phyloP scores from a whole-genome alignment of 2,888 invertebrate genomes.

The Leucania comma region DNA sequence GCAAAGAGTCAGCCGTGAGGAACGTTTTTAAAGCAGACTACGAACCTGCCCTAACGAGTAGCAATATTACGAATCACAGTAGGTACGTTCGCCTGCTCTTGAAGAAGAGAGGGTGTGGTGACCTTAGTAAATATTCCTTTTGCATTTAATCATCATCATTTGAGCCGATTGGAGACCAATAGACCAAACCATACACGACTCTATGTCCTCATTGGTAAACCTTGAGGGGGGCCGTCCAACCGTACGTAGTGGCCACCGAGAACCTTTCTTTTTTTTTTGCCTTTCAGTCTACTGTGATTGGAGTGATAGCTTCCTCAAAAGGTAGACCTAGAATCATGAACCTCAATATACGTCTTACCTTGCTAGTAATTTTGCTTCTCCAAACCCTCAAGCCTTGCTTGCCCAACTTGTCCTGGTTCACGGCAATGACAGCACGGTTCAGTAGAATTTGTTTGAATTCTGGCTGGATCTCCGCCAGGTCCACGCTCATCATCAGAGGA shows the following conservation, averaged over 20 bases:
- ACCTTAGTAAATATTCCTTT: neutral
- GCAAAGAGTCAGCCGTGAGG: neutral
- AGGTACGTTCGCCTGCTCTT: too few relatives aligned
- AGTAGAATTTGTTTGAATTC: slow-evolving; percentile 91
- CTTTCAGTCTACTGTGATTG: neutral
- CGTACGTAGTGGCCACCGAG: too few relatives aligned
- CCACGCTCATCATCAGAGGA: slow-evolving; percentile 92
- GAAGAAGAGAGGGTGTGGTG: neutral
- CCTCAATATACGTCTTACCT: slow-evolving; percentile 35
- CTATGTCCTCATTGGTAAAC: too few relatives aligned
- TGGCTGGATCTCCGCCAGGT: slow-evolving; percentile 89
- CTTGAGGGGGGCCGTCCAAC: too few relatives aligned
- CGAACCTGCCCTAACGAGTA: too few relatives aligned
- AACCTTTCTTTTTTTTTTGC: neutral
- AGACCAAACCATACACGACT: too few relatives aligned
- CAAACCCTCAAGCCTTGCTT: slow-evolving; percentile 89
- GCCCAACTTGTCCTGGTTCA: slow-evolving; percentile 92
- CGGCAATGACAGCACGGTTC: slow-evolving; percentile 91
- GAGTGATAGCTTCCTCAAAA: neutral
- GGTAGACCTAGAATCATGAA: neutral
- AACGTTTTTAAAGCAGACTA: neutral
- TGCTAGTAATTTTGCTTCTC: slow-evolving; percentile 60
- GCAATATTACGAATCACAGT: too few relatives aligned
- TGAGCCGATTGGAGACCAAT: too few relatives aligned
- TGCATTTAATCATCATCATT: neutral